Conservation (phyloP, 2,113 vertebrate species). For the Danio rerio region GRCz12tu NC_133181.1:19961501-19962000, state of each 20-base stretch:
- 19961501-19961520: conserved; percentile 11
- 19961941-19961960: no score
- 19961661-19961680: conserved; percentile 16
- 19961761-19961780: neutral
- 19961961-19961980: no score
- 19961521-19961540: conserved; percentile 14
- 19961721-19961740: neutral
- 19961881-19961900: neutral
- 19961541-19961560: neutral
- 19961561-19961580: conserved; percentile 15
- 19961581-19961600: conserved; percentile 68
- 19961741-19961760: neutral
- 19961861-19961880: neutral
- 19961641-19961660: conserved; percentile 94
- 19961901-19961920: conserved; percentile 13
- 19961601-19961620: conserved; percentile 96
- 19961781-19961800: neutral
- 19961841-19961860: neutral
- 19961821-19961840: neutral
- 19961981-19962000: no score
- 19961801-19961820: neutral
- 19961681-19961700: conserved; percentile 19
- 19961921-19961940: neutral
- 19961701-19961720: conserved; percentile 70
- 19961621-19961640: conserved; percentile 92